A percentile compares a stretch with the other conserved stretches of the same genome.
Conservation (phyloP, 2,113 vertebrate species). For the Heterochromis multidens region DNA sequence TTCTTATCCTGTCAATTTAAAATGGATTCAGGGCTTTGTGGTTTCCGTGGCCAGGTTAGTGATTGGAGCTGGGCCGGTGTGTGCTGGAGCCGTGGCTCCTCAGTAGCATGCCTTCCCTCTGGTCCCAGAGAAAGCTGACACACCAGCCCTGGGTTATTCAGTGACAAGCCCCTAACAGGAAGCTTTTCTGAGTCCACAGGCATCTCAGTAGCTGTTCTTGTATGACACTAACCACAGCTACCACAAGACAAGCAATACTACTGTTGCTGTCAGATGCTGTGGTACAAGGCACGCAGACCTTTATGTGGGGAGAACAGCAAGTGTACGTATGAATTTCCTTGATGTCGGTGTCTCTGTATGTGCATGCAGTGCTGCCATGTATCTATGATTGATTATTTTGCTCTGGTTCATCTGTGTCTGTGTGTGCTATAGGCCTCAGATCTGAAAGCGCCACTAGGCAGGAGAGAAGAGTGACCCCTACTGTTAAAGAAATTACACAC, state of each 20-base stretch:
- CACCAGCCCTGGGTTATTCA: conserved; percentile 42
- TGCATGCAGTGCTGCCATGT: not conserved
- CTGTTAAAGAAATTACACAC: conserved; percentile 57
- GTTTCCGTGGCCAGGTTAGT: conserved; percentile 53
- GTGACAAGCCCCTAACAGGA: conserved; percentile 56
- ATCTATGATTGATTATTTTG: conserved; percentile 16
- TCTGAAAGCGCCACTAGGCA: conserved; percentile 14
- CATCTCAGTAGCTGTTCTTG: conserved; percentile 60
- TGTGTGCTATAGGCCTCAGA: conserved; percentile 1
- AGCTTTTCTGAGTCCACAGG: conserved; percentile 39
- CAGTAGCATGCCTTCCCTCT: conserved; percentile 50
- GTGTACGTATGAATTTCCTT: not conserved
- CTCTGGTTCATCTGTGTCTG: not conserved
- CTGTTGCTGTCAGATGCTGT: conserved; percentile 38
- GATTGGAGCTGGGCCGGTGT: conserved; percentile 24
- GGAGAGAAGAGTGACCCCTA: conserved; percentile 79
- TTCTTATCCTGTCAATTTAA: conserved; percentile 47
- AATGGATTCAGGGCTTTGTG: conserved; percentile 50
- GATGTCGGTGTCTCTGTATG: not conserved
- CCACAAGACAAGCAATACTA: conserved; percentile 53
- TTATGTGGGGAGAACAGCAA: not conserved
- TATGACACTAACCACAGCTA: conserved; percentile 67
- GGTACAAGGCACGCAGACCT: conserved; percentile 35
- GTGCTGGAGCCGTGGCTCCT: conserved; percentile 30
- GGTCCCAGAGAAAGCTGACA: conserved; percentile 59